Percentiles rank a stretch among this genome's conserved stretches.
phyloP scores from a whole-genome alignment of 2,888 invertebrate species.

The Aplocera efformata region DNA sequence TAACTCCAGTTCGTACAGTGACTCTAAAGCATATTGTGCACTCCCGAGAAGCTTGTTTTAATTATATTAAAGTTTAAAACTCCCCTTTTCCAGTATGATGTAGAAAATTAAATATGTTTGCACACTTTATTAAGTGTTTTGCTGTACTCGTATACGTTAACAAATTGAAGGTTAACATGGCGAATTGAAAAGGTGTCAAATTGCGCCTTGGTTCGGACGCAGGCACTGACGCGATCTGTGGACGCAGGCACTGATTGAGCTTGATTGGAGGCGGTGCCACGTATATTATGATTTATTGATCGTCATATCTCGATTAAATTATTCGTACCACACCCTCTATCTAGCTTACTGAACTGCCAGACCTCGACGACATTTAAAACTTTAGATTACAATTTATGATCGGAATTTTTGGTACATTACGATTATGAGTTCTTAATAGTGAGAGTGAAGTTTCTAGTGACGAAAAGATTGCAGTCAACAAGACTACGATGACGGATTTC shows the following conservation, averaged over 20 bases:
- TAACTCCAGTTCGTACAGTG: no score
- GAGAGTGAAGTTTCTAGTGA: neutral
- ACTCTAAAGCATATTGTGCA: no score
- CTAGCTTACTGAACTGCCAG: slow-evolving; percentile 1
- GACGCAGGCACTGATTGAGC: slow-evolving; percentile 42
- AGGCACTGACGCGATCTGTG: slow-evolving; percentile 31
- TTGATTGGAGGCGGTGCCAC: slow-evolving; percentile 47
- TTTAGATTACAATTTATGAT: no score
- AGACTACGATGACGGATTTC: slow-evolving; percentile 15
- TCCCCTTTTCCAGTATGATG: no score
- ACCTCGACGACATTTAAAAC: slow-evolving; percentile 2
- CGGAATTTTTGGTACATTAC: no score
- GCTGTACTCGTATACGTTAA: slow-evolving; percentile 9
- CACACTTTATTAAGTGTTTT: neutral
- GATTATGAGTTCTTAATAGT: no score
- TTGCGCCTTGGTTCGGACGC: slow-evolving; percentile 31
- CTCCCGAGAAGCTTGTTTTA: no score
- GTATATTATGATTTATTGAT: slow-evolving; percentile 41
- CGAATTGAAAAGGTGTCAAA: slow-evolving; percentile 38
- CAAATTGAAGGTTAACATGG: slow-evolving; percentile 35
- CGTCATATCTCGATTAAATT: slow-evolving; percentile 28
- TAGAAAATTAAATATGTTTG: no score
- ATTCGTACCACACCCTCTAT: slow-evolving; percentile 34
- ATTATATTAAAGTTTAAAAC: no score
- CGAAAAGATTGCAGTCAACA: neutral